A percentile compares a stretch with the other conserved stretches of the same genome.
Evolutionary conservation across 37 sponge, comb jelly and placozoan genomes (phyloP).

Genomic region (Chondrosia reniformis): DNA sequence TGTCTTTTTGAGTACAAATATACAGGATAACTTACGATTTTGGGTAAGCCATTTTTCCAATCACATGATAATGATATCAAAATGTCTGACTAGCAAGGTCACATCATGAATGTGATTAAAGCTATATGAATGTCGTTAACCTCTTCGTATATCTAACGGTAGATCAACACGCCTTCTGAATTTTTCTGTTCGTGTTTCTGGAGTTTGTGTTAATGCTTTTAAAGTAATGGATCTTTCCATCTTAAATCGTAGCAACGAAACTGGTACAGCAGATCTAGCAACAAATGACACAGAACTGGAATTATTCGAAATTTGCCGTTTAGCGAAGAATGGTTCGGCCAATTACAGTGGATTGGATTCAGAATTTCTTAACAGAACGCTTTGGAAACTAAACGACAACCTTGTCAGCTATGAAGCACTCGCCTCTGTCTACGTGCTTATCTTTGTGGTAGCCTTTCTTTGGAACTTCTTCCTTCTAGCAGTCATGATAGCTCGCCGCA

Average conservation of each 20-base stretch:
- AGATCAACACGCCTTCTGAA: too few species aligned
- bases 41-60: neutral
- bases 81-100: neutral
- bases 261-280: too few species aligned
- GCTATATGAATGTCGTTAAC: neutral
- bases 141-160: neutral
- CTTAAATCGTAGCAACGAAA: too few species aligned
- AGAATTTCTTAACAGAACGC: neutral
- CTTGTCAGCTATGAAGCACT: conserved; percentile 13
- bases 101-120: neutral
- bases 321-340: neutral
- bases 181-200: too few species aligned
- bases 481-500: conserved; percentile 31
- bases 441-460: conserved; percentile 53
- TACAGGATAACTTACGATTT: neutral
- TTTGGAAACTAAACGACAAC: conserved; percentile 38
- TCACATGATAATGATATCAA: neutral
- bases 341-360: neutral
- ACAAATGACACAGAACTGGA: too few species aligned
- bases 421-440: conserved; percentile 33
- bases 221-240: too few species aligned
- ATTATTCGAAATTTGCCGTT: conserved; percentile 10
- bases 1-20: neutral
- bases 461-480: conserved; percentile 78
- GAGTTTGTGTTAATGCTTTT: too few species aligned